Percentiles rank a stretch among this genome's conserved stretches.
Evolutionary conservation across 2,113 vertebrate species (phyloP).

Genomic region (Varanus komodoensis): DNA sequence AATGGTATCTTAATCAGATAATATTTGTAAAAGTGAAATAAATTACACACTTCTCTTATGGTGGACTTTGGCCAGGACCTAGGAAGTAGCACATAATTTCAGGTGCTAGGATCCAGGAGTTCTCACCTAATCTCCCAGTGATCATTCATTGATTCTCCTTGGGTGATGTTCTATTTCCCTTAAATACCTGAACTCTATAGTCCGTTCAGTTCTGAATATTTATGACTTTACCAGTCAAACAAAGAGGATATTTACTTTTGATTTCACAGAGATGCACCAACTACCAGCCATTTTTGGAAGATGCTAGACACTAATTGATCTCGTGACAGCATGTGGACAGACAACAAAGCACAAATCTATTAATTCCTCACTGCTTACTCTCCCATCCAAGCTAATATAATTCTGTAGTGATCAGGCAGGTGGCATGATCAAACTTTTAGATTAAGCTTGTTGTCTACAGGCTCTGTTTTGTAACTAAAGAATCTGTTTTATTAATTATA

Average conservation of each 20-base stretch:
- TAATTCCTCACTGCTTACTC: neutral
- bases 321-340: neutral
- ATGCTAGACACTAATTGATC: neutral
- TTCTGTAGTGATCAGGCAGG: neutral
- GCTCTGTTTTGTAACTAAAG: neutral
- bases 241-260: neutral
- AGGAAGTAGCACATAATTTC: neutral
- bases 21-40: neutral
- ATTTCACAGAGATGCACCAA: neutral
- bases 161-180: neutral
- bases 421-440: neutral
- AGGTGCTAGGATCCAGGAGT: neutral
- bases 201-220: neutral
- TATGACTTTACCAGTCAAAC: neutral
- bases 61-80: neutral
- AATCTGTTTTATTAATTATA: slow-evolving; percentile 4
- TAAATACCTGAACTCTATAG: neutral
- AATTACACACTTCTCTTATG: neutral
- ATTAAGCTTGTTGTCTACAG: neutral
- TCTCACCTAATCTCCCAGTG: neutral
- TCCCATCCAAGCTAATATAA: neutral
- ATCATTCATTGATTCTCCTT: neutral
- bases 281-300: neutral
- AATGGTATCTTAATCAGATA: neutral
- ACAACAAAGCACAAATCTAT: neutral